Evolutionary conservation across 2,113 vertebrate species (phyloP).

Genomic region (Anhinga anhinga): DNA sequence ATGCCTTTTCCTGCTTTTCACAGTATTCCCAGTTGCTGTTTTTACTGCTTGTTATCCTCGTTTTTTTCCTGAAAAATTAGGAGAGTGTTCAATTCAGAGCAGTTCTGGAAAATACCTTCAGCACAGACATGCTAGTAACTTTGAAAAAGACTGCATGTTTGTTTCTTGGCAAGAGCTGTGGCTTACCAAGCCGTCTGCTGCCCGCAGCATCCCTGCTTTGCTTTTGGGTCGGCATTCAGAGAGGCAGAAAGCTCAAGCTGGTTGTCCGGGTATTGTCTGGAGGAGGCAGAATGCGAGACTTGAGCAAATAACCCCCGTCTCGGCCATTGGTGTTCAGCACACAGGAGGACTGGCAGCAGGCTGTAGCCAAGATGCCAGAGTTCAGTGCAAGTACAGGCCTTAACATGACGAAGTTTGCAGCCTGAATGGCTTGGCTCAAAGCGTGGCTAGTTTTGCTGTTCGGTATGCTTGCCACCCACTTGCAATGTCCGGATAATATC

Average conservation of each 20-base stretch:
- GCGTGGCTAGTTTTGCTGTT: not conserved
- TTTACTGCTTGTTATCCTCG: not conserved
- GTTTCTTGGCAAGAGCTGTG: not conserved
- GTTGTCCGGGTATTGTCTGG: not conserved
- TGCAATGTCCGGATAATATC: not conserved
- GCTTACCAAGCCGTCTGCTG: not conserved
- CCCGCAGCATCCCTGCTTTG: rapidly evolving
- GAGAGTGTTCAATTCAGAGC: not conserved
- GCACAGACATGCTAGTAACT: too few species aligned
- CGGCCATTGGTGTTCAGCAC: rapidly evolving
- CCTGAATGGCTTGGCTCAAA: not conserved
- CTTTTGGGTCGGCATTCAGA: rapidly evolving
- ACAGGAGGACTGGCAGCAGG: not conserved
- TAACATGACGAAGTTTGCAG: not conserved
- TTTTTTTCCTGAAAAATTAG: not conserved
- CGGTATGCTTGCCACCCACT: not conserved
- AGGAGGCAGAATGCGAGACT: not conserved
- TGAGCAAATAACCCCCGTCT: not conserved
- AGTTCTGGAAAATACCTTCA: not conserved
- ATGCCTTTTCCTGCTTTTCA: not conserved
- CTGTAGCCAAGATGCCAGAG: not conserved
- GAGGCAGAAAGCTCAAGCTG: not conserved
- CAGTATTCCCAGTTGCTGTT: not conserved
- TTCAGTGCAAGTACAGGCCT: not conserved
- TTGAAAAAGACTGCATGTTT: not conserved